Conservation (phyloP, 2,797 vertebrate genomes). For the Monodelphis domestica region DNA sequence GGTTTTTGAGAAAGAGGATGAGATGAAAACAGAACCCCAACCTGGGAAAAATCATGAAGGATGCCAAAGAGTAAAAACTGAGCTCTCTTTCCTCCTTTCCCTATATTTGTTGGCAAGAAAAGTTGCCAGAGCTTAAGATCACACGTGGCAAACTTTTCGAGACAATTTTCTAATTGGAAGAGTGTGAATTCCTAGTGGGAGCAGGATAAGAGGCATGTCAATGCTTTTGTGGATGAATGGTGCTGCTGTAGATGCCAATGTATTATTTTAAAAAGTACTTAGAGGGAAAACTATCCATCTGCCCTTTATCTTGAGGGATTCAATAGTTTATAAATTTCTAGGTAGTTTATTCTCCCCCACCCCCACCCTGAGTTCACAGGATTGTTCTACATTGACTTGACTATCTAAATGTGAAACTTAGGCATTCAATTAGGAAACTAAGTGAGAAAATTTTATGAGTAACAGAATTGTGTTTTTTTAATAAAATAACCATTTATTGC, state of each 20-base stretch:
- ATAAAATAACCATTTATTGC: constrained; percentile 76
- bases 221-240: constrained; percentile 48
- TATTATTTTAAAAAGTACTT: constrained; percentile 41
- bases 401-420: constrained; percentile 62
- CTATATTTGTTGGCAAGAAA: constrained; percentile 59
- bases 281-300: constrained; percentile 60
- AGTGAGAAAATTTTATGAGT: constrained; percentile 73
- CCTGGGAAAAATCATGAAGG: constrained; percentile 47
- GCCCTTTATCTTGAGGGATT: constrained; percentile 73
- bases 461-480: constrained; percentile 73
- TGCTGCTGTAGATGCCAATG: constrained; percentile 37
- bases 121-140: constrained; percentile 42
- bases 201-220: constrained; percentile 42
- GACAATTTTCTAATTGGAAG: constrained; percentile 60
- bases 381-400: constrained; percentile 64
- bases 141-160: constrained; percentile 45
- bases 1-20: constrained; percentile 57
- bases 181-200: constrained; percentile 57
- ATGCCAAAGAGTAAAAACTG: constrained; percentile 52
- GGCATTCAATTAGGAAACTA: constrained; percentile 62
- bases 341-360: constrained; percentile 61
- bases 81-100: constrained; percentile 47
- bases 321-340: constrained; percentile 71
- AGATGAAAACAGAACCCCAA: constrained; percentile 53
- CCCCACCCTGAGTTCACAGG: constrained; percentile 24